These are phyloP conservation scores for Oenanthe melanoleuca DNA, from an alignment of 2,113 vertebrate genomes.

Conservation along the genomic window DNA sequence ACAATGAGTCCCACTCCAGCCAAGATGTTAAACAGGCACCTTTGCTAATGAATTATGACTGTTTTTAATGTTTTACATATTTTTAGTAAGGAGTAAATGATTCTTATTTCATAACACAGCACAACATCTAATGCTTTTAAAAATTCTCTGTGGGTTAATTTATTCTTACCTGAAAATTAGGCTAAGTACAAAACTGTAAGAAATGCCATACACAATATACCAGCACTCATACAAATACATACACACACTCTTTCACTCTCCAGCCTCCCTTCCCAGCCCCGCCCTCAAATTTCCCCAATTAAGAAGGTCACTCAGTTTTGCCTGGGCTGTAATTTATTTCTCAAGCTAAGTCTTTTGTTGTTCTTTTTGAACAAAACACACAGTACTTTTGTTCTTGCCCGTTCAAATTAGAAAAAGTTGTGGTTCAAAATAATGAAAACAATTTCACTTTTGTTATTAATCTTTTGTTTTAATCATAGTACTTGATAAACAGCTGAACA, in stretches of 20 bases:
- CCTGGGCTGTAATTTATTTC: conserved; percentile 45
- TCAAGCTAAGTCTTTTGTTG: conserved; percentile 41
- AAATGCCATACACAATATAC: neutral
- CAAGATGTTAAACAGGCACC: neutral
- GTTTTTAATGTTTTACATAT: conserved; percentile 25
- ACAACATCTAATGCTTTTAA: neutral
- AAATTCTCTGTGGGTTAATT: neutral
- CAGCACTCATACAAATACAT: neutral
- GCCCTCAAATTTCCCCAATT: conserved; percentile 54
- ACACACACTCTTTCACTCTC: neutral
- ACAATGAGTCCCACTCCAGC: neutral
- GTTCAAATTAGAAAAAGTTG: conserved; percentile 51
- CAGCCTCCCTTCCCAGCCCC: neutral
- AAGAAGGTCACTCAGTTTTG: conserved; percentile 37
- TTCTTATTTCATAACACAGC: neutral
- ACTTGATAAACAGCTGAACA: conserved; percentile 73
- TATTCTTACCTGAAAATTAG: conserved; percentile 51
- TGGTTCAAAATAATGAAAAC: conserved; percentile 68
- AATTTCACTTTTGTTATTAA: conserved; percentile 68
- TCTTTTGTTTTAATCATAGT: conserved; percentile 67
- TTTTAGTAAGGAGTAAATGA: neutral
- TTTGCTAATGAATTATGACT: conserved; percentile 25
- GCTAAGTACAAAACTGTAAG: conserved; percentile 40
- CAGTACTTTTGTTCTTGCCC: conserved; percentile 60
- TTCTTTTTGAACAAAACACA: neutral